Base-by-base conservation (phyloP, 2,888 invertebrate genomes). In the Phyto melanocephala region DNA sequence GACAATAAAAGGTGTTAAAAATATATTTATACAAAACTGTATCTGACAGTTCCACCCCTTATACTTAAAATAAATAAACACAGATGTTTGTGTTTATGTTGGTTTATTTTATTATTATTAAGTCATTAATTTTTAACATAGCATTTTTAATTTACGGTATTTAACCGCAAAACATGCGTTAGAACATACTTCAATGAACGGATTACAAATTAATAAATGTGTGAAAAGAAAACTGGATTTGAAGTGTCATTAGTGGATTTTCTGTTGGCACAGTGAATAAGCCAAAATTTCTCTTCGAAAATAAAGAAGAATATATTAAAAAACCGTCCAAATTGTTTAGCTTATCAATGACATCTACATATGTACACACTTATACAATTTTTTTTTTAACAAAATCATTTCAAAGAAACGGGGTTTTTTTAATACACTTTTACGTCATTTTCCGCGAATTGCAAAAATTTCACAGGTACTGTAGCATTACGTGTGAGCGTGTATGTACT, bases 211-310 rank as follows among this genome's bases (percentile, higher is more conserved):
- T 15, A 45, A 17, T 67, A 22, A 20, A 40, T 10, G 40, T 60
- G 35, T 11, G 40, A 40, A n/a, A 35, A 37, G 37, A 2, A 22
- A 35, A 58, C 5, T n/a, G n/a, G n/a, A n/a, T n/a, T n/a, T n/a
- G n/a, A n/a, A n/a, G n/a, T n/a, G n/a, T 17, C 20, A 4, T 42
- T 71, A 35, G 13, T 40, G 58, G 42, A 42, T 28, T 58, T 20
- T 71, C 17, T 80, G 52, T 72, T 81, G 71, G 68, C 67, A 60
- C 22, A 67, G 37, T 71, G 76, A 81, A 37, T 76, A 72, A 67
- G 28, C 20, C 6, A 40, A 47, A 33, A 58, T 50, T 54, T 75
- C 7, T 13, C 4, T 37, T 24, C 22, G n/a, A 1, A 70, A 24
- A 13, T 24, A 42, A 50, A 22, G 33, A 45, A 71, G 6, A 13